These are phyloP conservation scores for Papilio demoleus DNA, from an alignment of 2,888 invertebrate species.

Conservation along the genomic window DNA sequence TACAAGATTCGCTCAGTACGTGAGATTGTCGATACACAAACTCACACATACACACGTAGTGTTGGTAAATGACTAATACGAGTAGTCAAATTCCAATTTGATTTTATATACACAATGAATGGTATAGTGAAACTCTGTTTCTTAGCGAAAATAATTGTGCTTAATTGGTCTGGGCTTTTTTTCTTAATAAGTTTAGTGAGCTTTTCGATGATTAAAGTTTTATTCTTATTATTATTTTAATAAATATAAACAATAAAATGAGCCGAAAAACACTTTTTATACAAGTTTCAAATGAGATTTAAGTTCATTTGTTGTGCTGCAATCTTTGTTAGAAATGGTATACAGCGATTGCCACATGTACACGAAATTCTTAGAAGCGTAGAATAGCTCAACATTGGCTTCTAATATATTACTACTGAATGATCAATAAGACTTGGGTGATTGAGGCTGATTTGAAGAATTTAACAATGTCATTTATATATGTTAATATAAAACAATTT, in stretches of 20 bases:
- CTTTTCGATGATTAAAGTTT: background rate
- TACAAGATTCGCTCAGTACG: background rate
- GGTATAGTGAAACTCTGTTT: background rate
- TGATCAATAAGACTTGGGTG: background rate
- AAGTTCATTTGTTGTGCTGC: background rate
- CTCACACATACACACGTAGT: constrained; percentile 19
- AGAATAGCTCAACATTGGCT: background rate
- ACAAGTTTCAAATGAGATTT: background rate
- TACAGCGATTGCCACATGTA: constrained; percentile 15
- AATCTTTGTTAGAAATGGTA: constrained; percentile 2
- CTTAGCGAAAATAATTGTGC: background rate
- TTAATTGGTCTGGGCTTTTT: background rate
- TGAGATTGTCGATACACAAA: constrained; percentile 13
- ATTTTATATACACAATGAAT: background rate
- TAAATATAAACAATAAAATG: background rate
- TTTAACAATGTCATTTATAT: constrained; percentile 9
- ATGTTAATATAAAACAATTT: background rate
- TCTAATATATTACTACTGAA: background rate
- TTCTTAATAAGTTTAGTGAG: background rate
- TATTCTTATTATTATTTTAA: background rate
- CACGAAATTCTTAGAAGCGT: constrained; percentile 20
- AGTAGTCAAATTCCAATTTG: constrained; percentile 18
- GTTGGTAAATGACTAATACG: constrained; percentile 33
- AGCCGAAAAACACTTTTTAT: background rate
- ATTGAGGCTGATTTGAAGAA: background rate